Evolutionary conservation across 1,140 invertebrate species (phyloP), one percentile per base, ranked within the genome.

Genomic region (Meloidogyne exigua): DNA sequence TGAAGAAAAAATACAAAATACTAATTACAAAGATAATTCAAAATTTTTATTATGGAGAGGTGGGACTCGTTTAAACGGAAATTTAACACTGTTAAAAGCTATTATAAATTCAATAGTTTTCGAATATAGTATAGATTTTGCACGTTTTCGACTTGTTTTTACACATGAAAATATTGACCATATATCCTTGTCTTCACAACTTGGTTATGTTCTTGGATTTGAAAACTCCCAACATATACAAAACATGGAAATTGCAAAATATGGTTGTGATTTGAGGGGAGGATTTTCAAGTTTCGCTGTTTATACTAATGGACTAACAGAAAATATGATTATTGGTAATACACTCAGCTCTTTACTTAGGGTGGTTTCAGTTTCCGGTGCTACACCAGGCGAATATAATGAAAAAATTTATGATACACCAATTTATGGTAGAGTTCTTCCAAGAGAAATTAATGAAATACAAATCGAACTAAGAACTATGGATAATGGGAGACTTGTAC

Each of bases 251-350:
- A 39, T 39, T 2, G 68, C 68, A 36, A 69, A 69, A 32, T 69
- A 69, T 13, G 68, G 68, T 0, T 39, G 68, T 7, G 68, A 69
- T 69, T 28, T 69, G 12, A 10, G 68, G 4, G 68, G 68, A 13
- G 68, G 68, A 1, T 69, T 69, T 18, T 69, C 68, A 3, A 69
- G 68, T 39, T 69, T 69, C 15, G 68, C 68, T 13, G 68, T 69
- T 1, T 69, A 69, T 32, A 11, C 26, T 11, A 69, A 69, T 39
- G 68, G 68, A 2, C 21, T 69, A 2, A 69, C 68, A 2, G 68
- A 69, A 18, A 69, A 69, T n/a, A 57, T 57, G 68, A 69, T 69
- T 36, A 36, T 69, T 7, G 68, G 68, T 0, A 69, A 69, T 28
- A 13, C 68, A 13, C 26, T 68, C 21, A 68, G 67, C 23, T 68